Conservation (phyloP, 2,113 vertebrate species). For the Cyprinodon tularosa region DNA sequence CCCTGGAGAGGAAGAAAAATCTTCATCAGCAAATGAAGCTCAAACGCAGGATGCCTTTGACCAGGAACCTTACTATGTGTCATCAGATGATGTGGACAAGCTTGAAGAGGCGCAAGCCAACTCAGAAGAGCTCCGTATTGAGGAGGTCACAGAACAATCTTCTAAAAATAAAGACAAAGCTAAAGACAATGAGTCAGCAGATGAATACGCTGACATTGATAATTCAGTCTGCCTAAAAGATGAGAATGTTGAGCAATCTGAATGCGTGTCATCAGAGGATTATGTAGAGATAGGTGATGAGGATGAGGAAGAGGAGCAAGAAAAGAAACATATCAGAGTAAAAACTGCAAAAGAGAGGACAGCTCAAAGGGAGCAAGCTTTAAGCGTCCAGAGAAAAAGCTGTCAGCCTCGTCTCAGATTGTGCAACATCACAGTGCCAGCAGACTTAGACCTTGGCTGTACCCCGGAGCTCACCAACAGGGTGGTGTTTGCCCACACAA, state of each 20-base stretch:
- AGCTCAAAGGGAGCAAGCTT: constrained; percentile 66
- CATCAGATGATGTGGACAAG: constrained; percentile 75
- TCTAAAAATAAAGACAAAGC: constrained; percentile 40
- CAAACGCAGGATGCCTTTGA: constrained; percentile 44
- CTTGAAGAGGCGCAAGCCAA: constrained; percentile 65
- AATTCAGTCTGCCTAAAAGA: constrained; percentile 67
- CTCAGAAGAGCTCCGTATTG: constrained; percentile 36
- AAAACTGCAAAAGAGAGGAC: constrained; percentile 76
- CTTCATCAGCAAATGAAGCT: constrained; percentile 30
- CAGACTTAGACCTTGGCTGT: constrained; percentile 74
- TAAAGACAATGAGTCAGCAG: constrained; percentile 67
- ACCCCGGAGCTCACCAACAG: constrained; percentile 82
- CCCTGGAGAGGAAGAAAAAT: constrained; percentile 64
- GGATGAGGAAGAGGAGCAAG: constrained; percentile 67
- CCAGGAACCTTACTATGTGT: constrained; percentile 77
- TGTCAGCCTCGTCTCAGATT: constrained; percentile 82
- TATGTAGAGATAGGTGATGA: constrained; percentile 83
- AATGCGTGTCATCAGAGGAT: constrained; percentile 81
- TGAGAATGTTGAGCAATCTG: constrained; percentile 65
- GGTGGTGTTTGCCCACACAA: constrained; percentile 81
- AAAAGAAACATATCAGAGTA: constrained; percentile 71
- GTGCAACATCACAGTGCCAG: constrained; percentile 82
- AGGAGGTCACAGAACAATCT: constrained; percentile 25
- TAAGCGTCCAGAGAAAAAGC: constrained; percentile 70
- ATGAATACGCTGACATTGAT: constrained; percentile 82